These are phyloP conservation scores for Sminthurinus aureus DNA, from an alignment of 2,888 invertebrate genomes.

Conservation along the genomic window DNA sequence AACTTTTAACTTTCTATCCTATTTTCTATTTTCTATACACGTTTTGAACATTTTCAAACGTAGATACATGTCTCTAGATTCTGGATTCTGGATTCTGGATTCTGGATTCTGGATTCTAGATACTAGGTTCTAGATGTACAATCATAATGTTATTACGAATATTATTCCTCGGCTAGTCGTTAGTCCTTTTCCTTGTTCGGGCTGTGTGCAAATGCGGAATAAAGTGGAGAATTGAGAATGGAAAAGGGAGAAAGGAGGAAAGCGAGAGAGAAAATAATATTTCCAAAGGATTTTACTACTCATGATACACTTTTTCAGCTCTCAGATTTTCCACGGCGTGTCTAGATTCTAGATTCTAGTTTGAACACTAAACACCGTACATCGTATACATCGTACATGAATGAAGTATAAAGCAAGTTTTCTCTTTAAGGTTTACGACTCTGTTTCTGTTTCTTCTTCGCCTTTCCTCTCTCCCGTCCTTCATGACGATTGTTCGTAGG, in stretches of 20 bases:
- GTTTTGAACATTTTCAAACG: no score
- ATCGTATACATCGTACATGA: not conserved
- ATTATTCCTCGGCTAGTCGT: no score
- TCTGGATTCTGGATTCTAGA: no score
- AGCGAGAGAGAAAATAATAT: conserved; percentile 6
- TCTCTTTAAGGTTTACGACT: conserved; percentile 18
- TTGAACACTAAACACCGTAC: no score
- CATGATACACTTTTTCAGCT: not conserved
- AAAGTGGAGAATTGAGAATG: not conserved
- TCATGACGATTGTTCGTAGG: conserved; percentile 10
- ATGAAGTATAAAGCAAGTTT: conserved; percentile 6
- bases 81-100: no score
- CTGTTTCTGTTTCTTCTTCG: not conserved
- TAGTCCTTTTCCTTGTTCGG: no score
- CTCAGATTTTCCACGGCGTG: not conserved
- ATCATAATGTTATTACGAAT: no score
- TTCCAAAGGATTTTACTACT: not conserved
- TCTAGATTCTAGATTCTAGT: no score
- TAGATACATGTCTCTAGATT: no score
- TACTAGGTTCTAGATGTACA: no score
- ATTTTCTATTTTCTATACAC: no score
- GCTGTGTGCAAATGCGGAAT: no score
- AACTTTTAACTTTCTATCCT: not conserved
- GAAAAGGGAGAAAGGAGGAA: not conserved
- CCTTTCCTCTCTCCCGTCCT: not conserved